Evolutionary conservation across 2,113 vertebrate species (phyloP), one percentile per base, ranked within the genome.

Genomic region (Casuarius casuarius): DNA sequence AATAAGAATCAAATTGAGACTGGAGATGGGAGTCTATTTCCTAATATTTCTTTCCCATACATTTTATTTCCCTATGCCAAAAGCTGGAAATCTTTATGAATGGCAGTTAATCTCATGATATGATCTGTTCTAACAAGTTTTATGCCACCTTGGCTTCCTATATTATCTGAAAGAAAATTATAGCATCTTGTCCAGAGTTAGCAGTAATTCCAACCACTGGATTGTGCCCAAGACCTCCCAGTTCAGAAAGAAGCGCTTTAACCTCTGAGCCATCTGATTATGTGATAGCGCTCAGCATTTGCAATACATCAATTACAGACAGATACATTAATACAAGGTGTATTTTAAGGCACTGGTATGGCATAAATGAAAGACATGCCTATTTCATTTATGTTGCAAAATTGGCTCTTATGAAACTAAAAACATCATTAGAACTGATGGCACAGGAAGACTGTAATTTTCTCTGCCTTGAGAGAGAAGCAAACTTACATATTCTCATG

Each of bases 391-490:
- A 72, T 65, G 94, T 54, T 62, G 56, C 88, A 95, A 95, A 97
- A 95, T 78, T 90, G 82, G 89, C 93, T 92, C 65, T 94, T 82
- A 88, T 2, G 65, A 95, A 96, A 86, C 76, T 35, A 63, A 68
- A 96, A 95, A 84, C 93, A 90, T 86, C 91, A 90, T 96, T 88
- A 95, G 87, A 73, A 61, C 75, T 68, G 92, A 97, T 89, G 81
- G 86, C 92, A 91, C 58, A 38, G 84, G 84, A 95, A 84, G 66
- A 62, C 89, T 77, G 73, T 95, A 91, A 97, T 97, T 97, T 97
- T 93, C 96, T 94, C 84, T 72, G 91, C 92, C 93, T 92, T 23
- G 16, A 48, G 52, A 84, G 94, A 90, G 84, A 66, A 97, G 88
- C 77, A 96, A 95, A 93, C 90, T 95, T 86, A 89, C 87, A 68